A percentile compares a stretch with the other conserved stretches of the same genome.
Conservation (phyloP, 2,797 vertebrate genomes). For the Halcyon chelicuti region DNA sequence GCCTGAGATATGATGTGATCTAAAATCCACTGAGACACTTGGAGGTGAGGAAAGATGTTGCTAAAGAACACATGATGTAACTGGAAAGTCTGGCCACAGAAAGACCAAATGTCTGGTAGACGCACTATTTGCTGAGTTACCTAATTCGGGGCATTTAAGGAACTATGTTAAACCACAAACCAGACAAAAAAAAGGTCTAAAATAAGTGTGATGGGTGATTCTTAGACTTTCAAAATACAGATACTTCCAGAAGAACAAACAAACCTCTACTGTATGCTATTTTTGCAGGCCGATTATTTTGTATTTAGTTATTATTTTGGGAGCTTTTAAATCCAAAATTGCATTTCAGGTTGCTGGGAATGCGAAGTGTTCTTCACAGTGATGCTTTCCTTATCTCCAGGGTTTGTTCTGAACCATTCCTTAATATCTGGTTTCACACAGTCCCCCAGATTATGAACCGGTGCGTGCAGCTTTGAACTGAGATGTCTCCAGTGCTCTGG, state of each 20-base stretch:
- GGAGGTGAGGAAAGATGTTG: not conserved
- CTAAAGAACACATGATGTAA: not conserved
- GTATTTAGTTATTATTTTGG: not conserved
- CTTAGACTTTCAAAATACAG: not conserved
- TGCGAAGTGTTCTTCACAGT: not conserved
- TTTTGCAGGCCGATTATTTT: not conserved
- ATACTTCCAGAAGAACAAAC: not conserved
- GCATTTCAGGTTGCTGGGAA: not conserved
- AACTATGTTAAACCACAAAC: not conserved
- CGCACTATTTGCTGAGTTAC: not conserved
- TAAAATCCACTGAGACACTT: not conserved
- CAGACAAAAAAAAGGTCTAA: not conserved
- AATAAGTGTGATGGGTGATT: not conserved
- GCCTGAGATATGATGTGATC: not conserved
- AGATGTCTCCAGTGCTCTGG: not conserved
- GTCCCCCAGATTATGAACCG: rapidly evolving
- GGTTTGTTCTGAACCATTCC: not conserved
- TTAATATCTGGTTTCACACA: not conserved
- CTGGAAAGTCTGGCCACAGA: conserved; percentile 6
- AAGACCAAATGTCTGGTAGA: not conserved
- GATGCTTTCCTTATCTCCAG: not conserved
- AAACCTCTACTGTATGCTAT: not conserved
- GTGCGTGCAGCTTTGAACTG: rapidly evolving
- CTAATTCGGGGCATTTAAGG: not conserved
- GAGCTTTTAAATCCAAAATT: not conserved